phyloP scores from a whole-genome alignment of 2,797 vertebrate species.

The Lagothrix lagotricha region DNA sequence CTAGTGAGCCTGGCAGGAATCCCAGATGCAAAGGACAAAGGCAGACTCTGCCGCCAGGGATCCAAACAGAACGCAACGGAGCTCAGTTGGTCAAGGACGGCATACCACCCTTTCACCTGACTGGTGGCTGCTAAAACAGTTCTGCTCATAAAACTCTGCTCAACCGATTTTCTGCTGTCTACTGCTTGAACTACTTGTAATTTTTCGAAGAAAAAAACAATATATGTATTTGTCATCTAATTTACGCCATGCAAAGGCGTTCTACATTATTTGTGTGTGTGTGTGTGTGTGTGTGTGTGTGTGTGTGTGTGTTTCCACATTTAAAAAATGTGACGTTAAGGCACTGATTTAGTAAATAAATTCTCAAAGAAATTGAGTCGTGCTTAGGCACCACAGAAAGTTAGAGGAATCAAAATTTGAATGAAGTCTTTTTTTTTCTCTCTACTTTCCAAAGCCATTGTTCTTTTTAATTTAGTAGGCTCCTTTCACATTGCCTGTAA shows the following conservation, averaged over 20 bases:
- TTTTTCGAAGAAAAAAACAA: not conserved
- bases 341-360: not conserved
- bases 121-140: accelerated
- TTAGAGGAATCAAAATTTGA: not conserved
- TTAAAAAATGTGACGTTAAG: not conserved
- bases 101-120: not conserved
- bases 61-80: not conserved
- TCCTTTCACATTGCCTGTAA: not conserved
- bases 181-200: accelerated
- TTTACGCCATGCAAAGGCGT: accelerated
- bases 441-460: not conserved
- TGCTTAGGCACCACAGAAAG: not conserved
- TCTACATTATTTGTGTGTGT: accelerated
- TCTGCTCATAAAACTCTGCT: not conserved
- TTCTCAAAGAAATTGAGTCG: not conserved
- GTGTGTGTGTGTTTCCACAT: not conserved
- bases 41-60: constrained; percentile 26
- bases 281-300: no score
- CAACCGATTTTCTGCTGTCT: not conserved
- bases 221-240: not conserved
- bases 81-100: no score
- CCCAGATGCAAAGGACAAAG: constrained; percentile 49
- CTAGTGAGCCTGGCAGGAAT: constrained; percentile 64
- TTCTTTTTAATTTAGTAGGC: not conserved
- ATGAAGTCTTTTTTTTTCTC: accelerated